Evolutionary conservation across 2,888 invertebrate genomes (phyloP), one percentile per base, ranked within the genome.

Genomic region (Temnothorax ravouxi): DNA sequence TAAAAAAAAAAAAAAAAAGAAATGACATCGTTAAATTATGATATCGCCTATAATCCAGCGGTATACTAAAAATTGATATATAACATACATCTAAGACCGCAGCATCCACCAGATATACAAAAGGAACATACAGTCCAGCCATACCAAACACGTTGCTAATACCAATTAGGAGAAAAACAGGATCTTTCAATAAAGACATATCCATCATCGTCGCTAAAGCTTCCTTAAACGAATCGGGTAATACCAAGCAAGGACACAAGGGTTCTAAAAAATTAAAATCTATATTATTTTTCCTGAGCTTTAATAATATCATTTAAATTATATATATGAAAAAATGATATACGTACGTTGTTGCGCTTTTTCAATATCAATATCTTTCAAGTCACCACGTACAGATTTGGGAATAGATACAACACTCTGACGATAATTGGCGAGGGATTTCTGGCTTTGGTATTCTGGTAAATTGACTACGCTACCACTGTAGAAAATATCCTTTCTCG

Each of bases 121-220:
- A 99, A 56, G 99, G 99, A 89, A 99, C 98, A 95, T 99, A 99
- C 80, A 99, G 97, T 88, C 99, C 99, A 77, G 99, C 98, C 98
- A 99, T 99, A 91, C 99, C 99, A 94, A 99, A 98, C 83, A 99
- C 96, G 95, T 99, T 99, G 88, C 98, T 99, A 77, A 99, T 96
- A 85, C 98, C 98, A 93, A 99, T 98, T 77, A 99, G 95, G 96
- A 98, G 97, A 95, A 99, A 98, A 83, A 98, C 98, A 3, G 98
- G 98, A 95, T 99, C 97, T 88, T 97, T 97, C 82, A 99, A 96
- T 77, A 99, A 95, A 76, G 97, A 97, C 91, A 98, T 96, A 95
- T 99, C 99, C 96, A 99, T 95, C 99, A 99, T 99, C 80, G 98
- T 98, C 77, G 97, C 96, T 62, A 99, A 95, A 44, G 98, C 98